These are phyloP conservation scores for Progne subis DNA, from an alignment of 2,113 vertebrate genomes.

Conservation along the genomic window DNA sequence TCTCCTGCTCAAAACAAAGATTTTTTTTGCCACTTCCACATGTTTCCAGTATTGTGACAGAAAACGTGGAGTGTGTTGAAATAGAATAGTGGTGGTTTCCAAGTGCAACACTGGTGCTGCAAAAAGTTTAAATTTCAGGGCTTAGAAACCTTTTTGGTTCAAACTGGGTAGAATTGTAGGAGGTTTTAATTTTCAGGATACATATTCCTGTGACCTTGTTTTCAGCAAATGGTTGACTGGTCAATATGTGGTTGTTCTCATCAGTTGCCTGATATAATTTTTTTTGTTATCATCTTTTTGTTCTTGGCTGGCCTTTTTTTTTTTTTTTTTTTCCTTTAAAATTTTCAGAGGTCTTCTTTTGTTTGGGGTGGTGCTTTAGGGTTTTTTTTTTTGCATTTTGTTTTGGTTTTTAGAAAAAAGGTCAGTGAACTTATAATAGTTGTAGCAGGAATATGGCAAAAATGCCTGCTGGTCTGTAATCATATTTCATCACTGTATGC, in stretches of 20 bases:
- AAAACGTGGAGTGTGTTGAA: neutral
- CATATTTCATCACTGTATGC: neutral
- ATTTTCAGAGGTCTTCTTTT: neutral
- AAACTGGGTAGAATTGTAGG: neutral
- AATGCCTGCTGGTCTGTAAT: conserved; percentile 28
- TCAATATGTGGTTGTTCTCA: neutral
- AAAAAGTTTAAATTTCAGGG: neutral
- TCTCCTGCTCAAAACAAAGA: neutral
- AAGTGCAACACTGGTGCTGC: neutral
- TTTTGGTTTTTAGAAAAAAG: neutral
- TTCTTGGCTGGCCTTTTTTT: neutral
- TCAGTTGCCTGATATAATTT: neutral
- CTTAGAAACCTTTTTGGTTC: neutral
- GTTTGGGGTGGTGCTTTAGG: neutral
- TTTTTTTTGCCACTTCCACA: neutral
- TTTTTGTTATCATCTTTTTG: neutral
- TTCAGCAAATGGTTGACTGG: neutral
- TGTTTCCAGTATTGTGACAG: neutral
- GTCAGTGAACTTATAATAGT: neutral
- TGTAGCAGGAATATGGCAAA: neutral
- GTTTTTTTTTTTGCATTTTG: neutral
- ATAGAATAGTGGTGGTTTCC: neutral
- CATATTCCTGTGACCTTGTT: neutral
- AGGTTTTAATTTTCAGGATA: neutral
- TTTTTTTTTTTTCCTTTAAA: too few relatives aligned